These are phyloP conservation scores for Gracilinanus agilis DNA, from an alignment of 2,113 vertebrate genomes.

Conservation along the genomic window DNA sequence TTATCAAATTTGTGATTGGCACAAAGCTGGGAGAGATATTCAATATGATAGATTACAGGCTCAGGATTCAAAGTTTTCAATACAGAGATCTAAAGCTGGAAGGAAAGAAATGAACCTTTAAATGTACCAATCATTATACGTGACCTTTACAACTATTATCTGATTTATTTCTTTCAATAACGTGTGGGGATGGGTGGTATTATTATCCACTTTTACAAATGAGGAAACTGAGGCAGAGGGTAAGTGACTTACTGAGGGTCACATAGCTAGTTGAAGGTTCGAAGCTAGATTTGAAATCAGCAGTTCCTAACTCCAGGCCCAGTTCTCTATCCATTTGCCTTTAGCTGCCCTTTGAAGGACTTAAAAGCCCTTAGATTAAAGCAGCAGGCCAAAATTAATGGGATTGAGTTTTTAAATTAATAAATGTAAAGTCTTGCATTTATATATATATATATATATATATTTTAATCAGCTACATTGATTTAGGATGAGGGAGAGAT, in stretches of 20 bases:
- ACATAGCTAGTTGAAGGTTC: background rate
- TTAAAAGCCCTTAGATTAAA: background rate
- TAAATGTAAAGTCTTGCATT: background rate
- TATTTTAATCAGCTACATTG: background rate
- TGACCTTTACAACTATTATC: background rate
- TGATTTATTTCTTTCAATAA: background rate
- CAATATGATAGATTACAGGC: background rate
- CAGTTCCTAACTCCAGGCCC: background rate
- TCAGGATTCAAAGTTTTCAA: background rate
- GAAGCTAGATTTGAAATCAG: background rate
- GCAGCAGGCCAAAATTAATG: background rate
- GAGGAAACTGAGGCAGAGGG: background rate
- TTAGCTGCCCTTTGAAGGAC: background rate
- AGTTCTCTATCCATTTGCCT: background rate
- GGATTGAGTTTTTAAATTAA: background rate
- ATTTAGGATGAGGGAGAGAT: background rate
- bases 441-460: too few species aligned
- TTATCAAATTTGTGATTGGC: background rate
- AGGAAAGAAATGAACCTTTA: background rate
- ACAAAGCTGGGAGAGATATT: background rate
- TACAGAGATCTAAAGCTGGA: background rate
- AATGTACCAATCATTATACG: background rate
- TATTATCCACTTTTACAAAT: background rate
- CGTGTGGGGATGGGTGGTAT: background rate
- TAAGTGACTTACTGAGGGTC: background rate